Conservation (phyloP, 2,888 invertebrate genomes). For the Macroteleia sp. region DNA sequence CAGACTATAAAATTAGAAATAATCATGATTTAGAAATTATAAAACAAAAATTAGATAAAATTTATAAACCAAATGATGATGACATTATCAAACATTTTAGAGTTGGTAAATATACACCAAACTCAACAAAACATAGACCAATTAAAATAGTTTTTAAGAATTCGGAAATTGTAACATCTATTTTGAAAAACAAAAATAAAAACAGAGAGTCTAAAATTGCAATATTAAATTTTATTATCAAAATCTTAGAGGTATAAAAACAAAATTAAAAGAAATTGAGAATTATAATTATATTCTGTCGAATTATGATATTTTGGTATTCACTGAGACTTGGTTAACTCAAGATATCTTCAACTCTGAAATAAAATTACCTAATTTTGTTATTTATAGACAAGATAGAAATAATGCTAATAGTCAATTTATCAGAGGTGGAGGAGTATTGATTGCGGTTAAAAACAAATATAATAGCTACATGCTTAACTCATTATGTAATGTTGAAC, state of each 20-base stretch:
- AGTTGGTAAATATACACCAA: background rate
- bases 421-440: background rate
- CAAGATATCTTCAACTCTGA: background rate
- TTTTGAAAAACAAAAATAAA: slow-evolving; percentile 1
- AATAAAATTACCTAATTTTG: background rate
- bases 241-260: background rate
- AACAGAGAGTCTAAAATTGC: background rate
- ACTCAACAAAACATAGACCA: background rate
- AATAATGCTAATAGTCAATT: background rate
- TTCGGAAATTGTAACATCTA: background rate
- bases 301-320: background rate
- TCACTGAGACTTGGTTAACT: background rate
- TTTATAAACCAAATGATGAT: background rate
- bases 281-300: background rate
- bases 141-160: background rate
- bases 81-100: background rate
- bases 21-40: background rate
- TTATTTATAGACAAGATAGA: background rate
- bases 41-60: background rate
- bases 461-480: too few species aligned
- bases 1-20: background rate
- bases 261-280: too few species aligned
- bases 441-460: background rate
- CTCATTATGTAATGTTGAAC: too few species aligned
- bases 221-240: background rate